Conservation (phyloP, 2,113 vertebrate genomes). For the Oryzias celebensis region DNA sequence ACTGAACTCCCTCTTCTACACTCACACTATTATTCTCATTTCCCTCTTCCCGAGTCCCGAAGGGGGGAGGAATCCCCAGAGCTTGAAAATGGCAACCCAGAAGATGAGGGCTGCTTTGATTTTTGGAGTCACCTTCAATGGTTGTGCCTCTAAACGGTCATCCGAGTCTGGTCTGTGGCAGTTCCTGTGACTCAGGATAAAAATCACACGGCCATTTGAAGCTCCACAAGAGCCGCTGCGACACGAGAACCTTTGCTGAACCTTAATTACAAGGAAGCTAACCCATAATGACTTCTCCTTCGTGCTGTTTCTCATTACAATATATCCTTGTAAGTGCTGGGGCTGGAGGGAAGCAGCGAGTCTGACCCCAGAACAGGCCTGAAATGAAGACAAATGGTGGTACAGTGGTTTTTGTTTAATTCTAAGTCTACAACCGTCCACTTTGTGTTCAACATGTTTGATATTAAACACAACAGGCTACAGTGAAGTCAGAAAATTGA, state of each 20-base stretch:
- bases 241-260: too few species aligned
- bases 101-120: constrained; percentile 10
- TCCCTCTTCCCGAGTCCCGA: constrained; percentile 44
- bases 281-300: too few species aligned
- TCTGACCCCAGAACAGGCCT: too few species aligned
- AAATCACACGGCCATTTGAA: neutral
- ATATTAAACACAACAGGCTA: too few species aligned
- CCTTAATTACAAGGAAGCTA: too few species aligned
- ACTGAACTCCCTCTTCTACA: constrained; percentile 49
- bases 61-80: constrained; percentile 60
- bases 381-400: too few species aligned
- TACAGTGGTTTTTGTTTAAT: neutral
- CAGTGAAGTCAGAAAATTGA: too few species aligned
- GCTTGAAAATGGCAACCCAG: constrained; percentile 22
- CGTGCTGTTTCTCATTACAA: too few species aligned
- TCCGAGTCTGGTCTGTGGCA: neutral
- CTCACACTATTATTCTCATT: constrained; percentile 52
- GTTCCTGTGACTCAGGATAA: neutral
- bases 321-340: too few species aligned
- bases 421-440: neutral
- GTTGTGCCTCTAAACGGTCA: constrained; percentile 13
- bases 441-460: neutral
- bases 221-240: neutral
- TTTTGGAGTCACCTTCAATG: constrained; percentile 36
- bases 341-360: too few species aligned